These are phyloP conservation scores for Stenotaenia linearis DNA, from an alignment of 2,888 invertebrate genomes.

Conservation along the genomic window DNA sequence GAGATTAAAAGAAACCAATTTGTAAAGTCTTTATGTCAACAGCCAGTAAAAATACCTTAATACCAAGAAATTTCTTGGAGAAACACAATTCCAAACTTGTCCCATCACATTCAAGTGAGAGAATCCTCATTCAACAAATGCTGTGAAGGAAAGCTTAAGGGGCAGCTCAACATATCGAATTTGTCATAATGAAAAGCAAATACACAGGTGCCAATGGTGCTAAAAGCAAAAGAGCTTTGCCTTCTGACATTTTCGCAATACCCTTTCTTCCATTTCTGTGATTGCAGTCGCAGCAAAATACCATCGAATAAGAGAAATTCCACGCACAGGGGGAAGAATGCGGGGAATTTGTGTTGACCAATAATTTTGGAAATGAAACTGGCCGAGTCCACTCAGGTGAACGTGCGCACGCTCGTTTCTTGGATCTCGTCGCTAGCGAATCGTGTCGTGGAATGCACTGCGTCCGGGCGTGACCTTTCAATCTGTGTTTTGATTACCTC, in stretches of 20 bases:
- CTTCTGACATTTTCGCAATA: neutral
- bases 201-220: neutral
- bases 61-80: too few relatives aligned
- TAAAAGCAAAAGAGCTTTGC: neutral
- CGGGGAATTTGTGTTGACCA: neutral
- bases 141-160: too few relatives aligned
- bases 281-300: neutral
- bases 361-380: slow-evolving; percentile 13
- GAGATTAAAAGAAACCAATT: too few relatives aligned
- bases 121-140: too few relatives aligned
- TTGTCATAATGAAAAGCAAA: neutral
- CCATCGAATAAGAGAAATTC: neutral
- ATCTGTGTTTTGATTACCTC: slow-evolving; percentile 7
- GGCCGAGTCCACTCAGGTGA: slow-evolving; percentile 3
- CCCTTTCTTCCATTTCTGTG: neutral
- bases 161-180: too few relatives aligned
- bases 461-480: neutral
- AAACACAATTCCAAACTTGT: too few relatives aligned
- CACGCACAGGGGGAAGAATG: neutral
- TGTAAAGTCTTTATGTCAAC: too few relatives aligned
- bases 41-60: too few relatives aligned
- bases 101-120: too few relatives aligned
- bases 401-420: neutral
- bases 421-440: neutral
- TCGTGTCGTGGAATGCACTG: slow-evolving; percentile 7